Evolutionary conservation across 2,113 vertebrate species (phyloP).

Genomic region (Chiloscyllium plagiosum): DNA sequence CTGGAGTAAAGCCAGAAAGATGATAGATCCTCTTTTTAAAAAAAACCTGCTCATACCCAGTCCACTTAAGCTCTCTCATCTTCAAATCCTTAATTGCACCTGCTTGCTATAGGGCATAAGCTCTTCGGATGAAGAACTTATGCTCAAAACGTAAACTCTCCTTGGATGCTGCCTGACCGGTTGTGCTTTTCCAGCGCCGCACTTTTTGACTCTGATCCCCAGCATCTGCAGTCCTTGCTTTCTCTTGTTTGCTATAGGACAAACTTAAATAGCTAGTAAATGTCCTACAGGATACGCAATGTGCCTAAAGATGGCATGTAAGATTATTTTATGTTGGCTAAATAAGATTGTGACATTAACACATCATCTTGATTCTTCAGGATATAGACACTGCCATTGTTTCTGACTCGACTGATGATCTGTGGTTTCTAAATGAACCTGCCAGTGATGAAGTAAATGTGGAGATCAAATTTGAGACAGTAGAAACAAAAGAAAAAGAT

Average conservation of each 20-base stretch:
- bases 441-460: conserved; percentile 73
- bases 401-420: conserved; percentile 90
- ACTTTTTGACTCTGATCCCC: too few relatives aligned
- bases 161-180: too few relatives aligned
- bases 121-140: too few relatives aligned
- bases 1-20: too few relatives aligned
- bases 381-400: conserved; percentile 87
- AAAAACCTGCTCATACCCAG: too few relatives aligned
- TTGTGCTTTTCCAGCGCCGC: too few relatives aligned
- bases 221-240: too few relatives aligned
- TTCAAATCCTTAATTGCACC: not conserved
- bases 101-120: too few relatives aligned
- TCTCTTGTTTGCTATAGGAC: not conserved
- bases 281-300: not conserved
- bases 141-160: too few relatives aligned
- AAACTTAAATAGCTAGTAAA: not conserved
- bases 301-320: not conserved
- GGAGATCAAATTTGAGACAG: conserved; percentile 67
- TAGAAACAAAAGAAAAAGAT: conserved; percentile 51
- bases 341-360: not conserved
- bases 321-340: not conserved
- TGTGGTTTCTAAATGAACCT: conserved; percentile 85
- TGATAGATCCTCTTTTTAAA: too few relatives aligned
- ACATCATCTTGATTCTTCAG: conserved; percentile 59
- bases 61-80: too few relatives aligned